Evolutionary conservation across 2,888 invertebrate genomes (phyloP).

Genomic region (Catocala fraxini): DNA sequence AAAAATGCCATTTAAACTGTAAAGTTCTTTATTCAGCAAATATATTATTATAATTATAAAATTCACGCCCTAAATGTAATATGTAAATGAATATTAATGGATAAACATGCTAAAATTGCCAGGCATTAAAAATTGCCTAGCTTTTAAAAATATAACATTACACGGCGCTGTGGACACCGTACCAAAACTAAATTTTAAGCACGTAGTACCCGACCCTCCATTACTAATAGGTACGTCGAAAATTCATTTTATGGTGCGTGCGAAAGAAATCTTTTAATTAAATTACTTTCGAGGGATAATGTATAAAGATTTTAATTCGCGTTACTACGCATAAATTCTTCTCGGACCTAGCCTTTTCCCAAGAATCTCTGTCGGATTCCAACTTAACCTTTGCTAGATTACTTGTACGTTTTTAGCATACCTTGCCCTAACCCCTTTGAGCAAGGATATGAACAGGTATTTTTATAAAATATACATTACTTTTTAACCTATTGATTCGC

Average conservation of each 20-base stretch:
- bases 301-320: constrained; percentile 26
- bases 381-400: no score
- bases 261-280: constrained; percentile 62
- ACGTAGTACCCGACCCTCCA: constrained; percentile 37
- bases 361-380: no score
- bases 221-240: constrained; percentile 51
- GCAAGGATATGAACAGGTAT: no score
- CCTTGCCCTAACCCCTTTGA: no score
- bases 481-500: no score
- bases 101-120: constrained; percentile 18
- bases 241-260: constrained; percentile 75
- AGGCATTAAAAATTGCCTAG: constrained; percentile 36
- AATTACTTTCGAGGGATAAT: constrained; percentile 48
- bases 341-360: no score
- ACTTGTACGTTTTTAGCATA: no score
- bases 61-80: not conserved
- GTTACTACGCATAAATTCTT: constrained; percentile 3
- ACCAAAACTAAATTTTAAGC: constrained; percentile 65
- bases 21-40: not conserved
- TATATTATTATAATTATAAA: not conserved
- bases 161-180: constrained; percentile 59
- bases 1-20: no score
- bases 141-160: constrained; percentile 46
- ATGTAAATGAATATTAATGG: constrained; percentile 21
- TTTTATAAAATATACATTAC: no score